Conservation (phyloP, 2,797 vertebrate species). For the Siniperca obscura region DNA sequence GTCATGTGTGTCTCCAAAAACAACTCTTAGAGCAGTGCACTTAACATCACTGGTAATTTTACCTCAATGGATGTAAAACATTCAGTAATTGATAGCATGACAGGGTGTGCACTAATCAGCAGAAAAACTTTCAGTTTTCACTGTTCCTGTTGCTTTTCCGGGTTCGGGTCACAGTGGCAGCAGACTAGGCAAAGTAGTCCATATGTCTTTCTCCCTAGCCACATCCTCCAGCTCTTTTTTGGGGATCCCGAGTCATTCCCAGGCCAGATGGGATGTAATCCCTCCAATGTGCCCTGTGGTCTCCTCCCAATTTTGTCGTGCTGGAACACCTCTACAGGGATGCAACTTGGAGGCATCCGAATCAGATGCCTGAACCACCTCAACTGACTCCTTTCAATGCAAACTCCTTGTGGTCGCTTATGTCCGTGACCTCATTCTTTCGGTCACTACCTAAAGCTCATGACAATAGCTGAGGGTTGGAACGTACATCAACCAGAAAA, state of each 20-base stretch:
- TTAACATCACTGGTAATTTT: not conserved
- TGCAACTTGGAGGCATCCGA: not conserved
- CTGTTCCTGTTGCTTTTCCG: not conserved
- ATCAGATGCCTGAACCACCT: not conserved
- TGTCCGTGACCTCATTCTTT: not conserved
- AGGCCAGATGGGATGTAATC: conserved; percentile 23
- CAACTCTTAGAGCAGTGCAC: not conserved
- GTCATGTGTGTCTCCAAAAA: not conserved
- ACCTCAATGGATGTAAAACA: not conserved
- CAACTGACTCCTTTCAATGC: not conserved
- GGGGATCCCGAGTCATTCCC: not conserved
- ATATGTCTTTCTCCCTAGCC: not conserved
- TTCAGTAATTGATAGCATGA: not conserved
- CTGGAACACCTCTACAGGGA: not conserved
- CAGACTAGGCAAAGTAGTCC: not conserved
- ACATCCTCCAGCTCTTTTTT: conserved; percentile 7
- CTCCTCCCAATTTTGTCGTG: conserved; percentile 16
- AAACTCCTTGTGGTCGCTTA: not conserved
- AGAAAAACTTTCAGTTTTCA: not conserved
- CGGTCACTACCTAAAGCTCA: not conserved
- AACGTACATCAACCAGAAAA: not conserved
- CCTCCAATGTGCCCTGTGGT: conserved; percentile 1
- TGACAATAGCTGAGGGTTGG: not conserved
- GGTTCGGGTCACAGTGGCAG: not conserved
- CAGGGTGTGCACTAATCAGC: not conserved